Evolutionary conservation across 2,888 invertebrate genomes (phyloP).

Genomic region (Ectropis crepuscularia): DNA sequence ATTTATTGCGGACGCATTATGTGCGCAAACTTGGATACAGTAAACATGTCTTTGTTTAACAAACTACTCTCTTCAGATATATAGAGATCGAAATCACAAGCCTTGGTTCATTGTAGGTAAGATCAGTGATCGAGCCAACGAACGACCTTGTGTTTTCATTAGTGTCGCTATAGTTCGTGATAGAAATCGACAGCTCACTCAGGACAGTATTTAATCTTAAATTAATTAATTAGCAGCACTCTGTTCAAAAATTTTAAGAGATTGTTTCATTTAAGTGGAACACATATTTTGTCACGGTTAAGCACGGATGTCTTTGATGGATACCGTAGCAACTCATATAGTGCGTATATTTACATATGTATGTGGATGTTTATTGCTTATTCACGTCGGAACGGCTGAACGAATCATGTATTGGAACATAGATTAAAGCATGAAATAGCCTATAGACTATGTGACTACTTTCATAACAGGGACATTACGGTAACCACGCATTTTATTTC

Average conservation of each 20-base stretch:
- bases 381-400: no score
- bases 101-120: constrained; percentile 17
- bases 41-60: constrained; percentile 35
- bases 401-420: no score
- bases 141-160: constrained; percentile 40
- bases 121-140: constrained; percentile 33
- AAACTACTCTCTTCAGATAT: constrained; percentile 12
- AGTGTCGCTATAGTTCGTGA: constrained; percentile 34
- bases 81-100: not conserved
- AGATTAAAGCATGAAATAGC: constrained; percentile 10
- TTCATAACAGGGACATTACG: no score
- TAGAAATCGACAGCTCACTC: constrained; percentile 31
- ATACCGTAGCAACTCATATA: no score
- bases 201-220: constrained; percentile 24
- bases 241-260: constrained; percentile 25
- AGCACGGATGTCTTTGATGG: no score
- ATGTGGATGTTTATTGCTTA: no score
- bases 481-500: no score
- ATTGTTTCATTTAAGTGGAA: constrained; percentile 7
- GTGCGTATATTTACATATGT: no score
- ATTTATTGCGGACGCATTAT: constrained; percentile 60
- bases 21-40: constrained; percentile 52
- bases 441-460: not conserved
- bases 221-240: constrained; percentile 29
- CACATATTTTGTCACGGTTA: not conserved